Base-by-base conservation (phyloP, 2,113 vertebrate genomes). In the Gopherus flavomarginatus region DNA sequence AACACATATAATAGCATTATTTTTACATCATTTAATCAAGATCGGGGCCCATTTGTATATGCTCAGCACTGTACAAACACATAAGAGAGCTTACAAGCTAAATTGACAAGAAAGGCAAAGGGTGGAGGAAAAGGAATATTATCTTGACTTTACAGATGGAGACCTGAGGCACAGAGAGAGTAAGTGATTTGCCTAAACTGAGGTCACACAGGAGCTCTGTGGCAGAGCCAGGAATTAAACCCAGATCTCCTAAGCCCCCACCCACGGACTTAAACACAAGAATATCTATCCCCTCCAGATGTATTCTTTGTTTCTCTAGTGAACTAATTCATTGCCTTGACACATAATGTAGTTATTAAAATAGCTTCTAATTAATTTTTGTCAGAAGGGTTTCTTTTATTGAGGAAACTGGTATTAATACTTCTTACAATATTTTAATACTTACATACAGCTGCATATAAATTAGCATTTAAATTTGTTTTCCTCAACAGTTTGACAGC, bases 301-400 rank as follows among this genome's bases (percentile, higher is more conserved):
- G 54, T 57, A 10, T 54, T 5, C 72, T 16, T 92, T 53, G 53
- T 88, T 91, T 94, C 22, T 83, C 47, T 26, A 57, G 54, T 81
- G 91, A 90, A 77, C 86, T 86, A 84, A 97, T 78, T 52, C 95
- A 79, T 29, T 90, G 72, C 72, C 72, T 85, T 86, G 91, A 81
- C 22, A 86, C 26, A 78, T 69, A 69, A 69, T 17, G 17, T n/a
- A 69, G 59, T 77, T 10, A 50, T 44, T 81, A 91, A 93, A 94
- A 88, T 78, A 88, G 26, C 11, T 89, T 11, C 44, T 78, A 85
- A 42, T 94, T 72, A 8, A 8, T 4, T 35, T 47, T 42, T 90
- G 47, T 31, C 86, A 90, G 50, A 81, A 94, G 7, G 62, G 62
- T 16, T 65, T n/a, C n/a, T n/a, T 65, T 65, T 35, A 65, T 21